phyloP scores from a whole-genome alignment of 1,140 invertebrate genomes.

The Bombus waltoni region DNA sequence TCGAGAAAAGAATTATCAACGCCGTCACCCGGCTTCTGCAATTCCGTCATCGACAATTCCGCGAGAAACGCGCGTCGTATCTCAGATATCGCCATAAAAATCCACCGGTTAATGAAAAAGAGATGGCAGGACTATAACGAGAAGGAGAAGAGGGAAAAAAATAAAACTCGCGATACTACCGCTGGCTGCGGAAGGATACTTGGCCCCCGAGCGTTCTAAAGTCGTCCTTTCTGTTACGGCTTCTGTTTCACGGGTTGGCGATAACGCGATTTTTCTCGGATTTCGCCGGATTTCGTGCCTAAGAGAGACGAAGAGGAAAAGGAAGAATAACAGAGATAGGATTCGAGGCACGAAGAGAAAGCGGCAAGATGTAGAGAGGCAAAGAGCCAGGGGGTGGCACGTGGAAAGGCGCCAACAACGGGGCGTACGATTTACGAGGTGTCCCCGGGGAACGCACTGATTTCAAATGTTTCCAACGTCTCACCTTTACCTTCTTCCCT shows the following conservation, averaged over 20 bases:
- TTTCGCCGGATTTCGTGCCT: constrained; percentile 56
- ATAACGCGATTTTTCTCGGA: constrained; percentile 67
- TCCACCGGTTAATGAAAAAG: neutral
- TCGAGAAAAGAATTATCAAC: neutral
- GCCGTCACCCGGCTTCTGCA: neutral
- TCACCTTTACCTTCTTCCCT: constrained; percentile 43
- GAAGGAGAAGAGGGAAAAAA: neutral
- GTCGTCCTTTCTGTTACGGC: constrained; percentile 13
- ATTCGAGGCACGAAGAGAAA: constrained; percentile 5
- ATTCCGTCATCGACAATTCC: neutral
- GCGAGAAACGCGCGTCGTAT: neutral
- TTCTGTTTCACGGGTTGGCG: constrained; percentile 65
- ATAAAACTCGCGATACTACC: constrained; percentile 18
- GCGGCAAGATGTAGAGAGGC: constrained; percentile 10
- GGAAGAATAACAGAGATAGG: neutral
- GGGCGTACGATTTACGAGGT: constrained; percentile 67
- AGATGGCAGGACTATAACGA: too few relatives aligned
- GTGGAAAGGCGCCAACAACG: constrained; percentile 67
- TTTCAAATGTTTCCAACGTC: constrained; percentile 63
- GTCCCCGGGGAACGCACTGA: constrained; percentile 67
- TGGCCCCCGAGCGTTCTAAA: neutral
- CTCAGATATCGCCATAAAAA: constrained; percentile 12
- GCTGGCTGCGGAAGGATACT: neutral
- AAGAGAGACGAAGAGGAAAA: constrained; percentile 2
- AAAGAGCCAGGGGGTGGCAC: constrained; percentile 15